Base-by-base conservation (phyloP, 1,140 invertebrate genomes). In the Pseudomyrmex pallidus region DNA sequence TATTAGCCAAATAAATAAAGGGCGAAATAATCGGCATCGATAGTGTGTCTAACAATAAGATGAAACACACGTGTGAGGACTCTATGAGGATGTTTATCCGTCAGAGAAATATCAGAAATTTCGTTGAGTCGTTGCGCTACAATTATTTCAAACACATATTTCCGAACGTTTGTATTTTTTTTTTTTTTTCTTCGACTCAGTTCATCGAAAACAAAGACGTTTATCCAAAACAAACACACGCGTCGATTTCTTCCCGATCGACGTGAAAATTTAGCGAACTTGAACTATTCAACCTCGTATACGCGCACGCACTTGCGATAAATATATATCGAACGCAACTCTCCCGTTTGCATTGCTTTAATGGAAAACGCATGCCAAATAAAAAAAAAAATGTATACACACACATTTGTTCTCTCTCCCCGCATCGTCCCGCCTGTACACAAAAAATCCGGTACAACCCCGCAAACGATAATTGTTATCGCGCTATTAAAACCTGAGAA, bases 291-390 rank as follows among this genome's bases (percentile, higher is more conserved):
- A 72, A n/a, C 5, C 17, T 77, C 25, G 20, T 66, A 44, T 20
- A 48, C 20, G 13, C 64, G 13, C 64, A 20, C 52, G 66, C 48
- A 76, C n/a, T 20, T 70, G 20, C 54, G n/a, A 22, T 48, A 80
- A 80, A 80, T 56, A 80, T 48, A 80, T 56, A 80, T 48, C 15
- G 1, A 68, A 59, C 12, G 64, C 64, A 72, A 61, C 61, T 80
- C 54, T 25, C 56, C 76, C 70, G 66, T 80, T 80, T 80, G 72
- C 72, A 80, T 50, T 80, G 46, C 56, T 8, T 70, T 78, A 78
- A 68, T 70, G 54, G 66, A 59, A 72, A 80, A 70, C 48, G 76
- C 66, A 61, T 50, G 54, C 20, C 44, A 46, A 80, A 70, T 72
- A 80, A 80, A 80, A 80, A 72, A 80, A 80, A n/a, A 44, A 50